A percentile compares a stretch with the other conserved stretches of the same genome.
Evolutionary conservation across 1,140 invertebrate genomes (phyloP).

Genomic region (Neotoxoptera formosana): DNA sequence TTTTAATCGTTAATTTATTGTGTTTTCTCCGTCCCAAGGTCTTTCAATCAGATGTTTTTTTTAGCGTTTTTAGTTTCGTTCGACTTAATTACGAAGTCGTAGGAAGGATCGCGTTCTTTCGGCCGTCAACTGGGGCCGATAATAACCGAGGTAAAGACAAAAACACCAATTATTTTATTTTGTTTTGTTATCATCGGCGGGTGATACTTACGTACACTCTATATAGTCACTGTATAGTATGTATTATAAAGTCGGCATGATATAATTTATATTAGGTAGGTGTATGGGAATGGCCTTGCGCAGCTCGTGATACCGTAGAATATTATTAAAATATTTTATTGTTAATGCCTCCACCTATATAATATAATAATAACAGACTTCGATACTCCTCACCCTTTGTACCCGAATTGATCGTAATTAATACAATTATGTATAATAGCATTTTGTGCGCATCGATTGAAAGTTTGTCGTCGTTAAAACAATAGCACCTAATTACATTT

Average conservation of each 20-base stretch:
- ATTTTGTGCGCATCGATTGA: neutral
- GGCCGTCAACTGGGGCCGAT: constrained; percentile 26
- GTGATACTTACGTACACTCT: neutral
- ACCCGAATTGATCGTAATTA: neutral
- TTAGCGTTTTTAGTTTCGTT: constrained; percentile 7
- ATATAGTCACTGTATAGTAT: neutral
- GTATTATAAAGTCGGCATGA: neutral
- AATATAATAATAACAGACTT: too few relatives aligned
- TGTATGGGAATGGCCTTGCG: constrained; percentile 16
- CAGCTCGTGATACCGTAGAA: neutral
- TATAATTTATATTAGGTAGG: neutral
- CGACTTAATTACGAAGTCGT: neutral
- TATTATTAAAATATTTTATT: constrained; percentile 28
- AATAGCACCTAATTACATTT: neutral
- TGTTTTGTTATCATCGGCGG: neutral
- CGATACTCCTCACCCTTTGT: neutral
- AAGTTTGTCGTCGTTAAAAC: neutral
- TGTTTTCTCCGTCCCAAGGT: constrained; percentile 31
- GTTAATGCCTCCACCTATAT: neutral
- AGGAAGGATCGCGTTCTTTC: neutral
- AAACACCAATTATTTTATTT: constrained; percentile 31
- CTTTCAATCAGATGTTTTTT: neutral
- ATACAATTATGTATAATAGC: neutral
- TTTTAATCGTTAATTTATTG: constrained; percentile 35
- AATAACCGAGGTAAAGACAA: constrained; percentile 27